These are phyloP conservation scores for Anthopleura xanthogrammica DNA, from an alignment of 92 coral and sea anemone species.

Conservation along the genomic window DNA sequence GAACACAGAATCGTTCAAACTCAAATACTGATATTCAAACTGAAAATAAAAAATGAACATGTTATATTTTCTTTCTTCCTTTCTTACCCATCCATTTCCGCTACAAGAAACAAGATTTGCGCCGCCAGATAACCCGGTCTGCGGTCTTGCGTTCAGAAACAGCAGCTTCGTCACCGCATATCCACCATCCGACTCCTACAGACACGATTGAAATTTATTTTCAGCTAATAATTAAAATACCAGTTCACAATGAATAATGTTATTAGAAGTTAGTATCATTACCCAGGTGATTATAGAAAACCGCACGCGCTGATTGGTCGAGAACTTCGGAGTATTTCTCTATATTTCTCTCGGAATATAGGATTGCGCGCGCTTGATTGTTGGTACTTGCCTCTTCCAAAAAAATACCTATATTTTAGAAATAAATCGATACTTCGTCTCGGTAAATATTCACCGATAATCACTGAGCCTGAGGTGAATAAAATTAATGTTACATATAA, in stretches of 20 bases:
- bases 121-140: slow-evolving; percentile 62
- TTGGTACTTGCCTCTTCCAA: too few species aligned
- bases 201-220: not conserved
- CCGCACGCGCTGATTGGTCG: too few species aligned
- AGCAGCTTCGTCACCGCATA: slow-evolving; percentile 77
- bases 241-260: not conserved
- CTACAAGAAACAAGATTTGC: slow-evolving; percentile 88
- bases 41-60: not conserved
- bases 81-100: slow-evolving; percentile 89
- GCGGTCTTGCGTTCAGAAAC: slow-evolving; percentile 85
- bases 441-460: too few species aligned
- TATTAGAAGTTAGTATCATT: not conserved
- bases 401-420: too few species aligned
- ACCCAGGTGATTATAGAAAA: too few species aligned
- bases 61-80: not conserved
- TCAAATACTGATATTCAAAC: not conserved
- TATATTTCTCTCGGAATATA: too few species aligned
- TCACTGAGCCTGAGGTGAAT: too few species aligned
- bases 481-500: too few species aligned
- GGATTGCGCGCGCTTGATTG: too few species aligned
- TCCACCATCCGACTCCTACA: slow-evolving; percentile 68
- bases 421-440: too few species aligned
- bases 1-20: not conserved
- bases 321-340: too few species aligned
- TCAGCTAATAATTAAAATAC: not conserved